Evolutionary conservation across 2,797 vertebrate genomes (phyloP).

Genomic region (Mormyrops attenuatus): DNA sequence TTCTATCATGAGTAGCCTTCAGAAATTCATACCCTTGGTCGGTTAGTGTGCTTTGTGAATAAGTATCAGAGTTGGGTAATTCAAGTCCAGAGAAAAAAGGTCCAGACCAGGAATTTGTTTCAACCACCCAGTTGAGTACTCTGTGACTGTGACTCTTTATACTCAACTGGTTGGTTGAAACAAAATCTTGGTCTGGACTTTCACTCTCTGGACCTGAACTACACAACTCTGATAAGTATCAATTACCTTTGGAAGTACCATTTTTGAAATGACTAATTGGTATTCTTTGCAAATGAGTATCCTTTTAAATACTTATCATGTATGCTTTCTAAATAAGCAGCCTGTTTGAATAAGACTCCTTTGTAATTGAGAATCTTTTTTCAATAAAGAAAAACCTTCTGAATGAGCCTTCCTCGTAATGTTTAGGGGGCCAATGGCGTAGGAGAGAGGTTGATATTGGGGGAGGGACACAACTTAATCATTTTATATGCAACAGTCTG

Average conservation of each 20-base stretch:
- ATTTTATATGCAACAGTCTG: neutral
- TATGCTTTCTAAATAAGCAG: neutral
- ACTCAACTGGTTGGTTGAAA: neutral
- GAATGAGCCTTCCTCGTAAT: neutral
- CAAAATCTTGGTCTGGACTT: neutral
- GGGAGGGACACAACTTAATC: neutral
- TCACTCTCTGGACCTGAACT: neutral
- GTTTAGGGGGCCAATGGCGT: neutral
- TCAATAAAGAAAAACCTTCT: neutral
- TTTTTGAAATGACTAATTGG: neutral
- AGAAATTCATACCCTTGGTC: neutral
- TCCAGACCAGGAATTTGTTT: neutral
- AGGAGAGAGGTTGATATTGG: neutral
- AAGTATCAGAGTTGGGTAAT: neutral
- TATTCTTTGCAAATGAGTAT: neutral
- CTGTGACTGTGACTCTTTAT: neutral
- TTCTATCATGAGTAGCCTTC: neutral
- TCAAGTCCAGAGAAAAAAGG: neutral
- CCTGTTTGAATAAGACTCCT: neutral
- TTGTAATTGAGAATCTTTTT: neutral
- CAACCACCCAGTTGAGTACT: neutral
- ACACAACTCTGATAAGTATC: neutral
- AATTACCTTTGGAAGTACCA: neutral
- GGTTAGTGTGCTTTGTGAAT: neutral
- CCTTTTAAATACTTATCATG: neutral